Conservation (phyloP, 2,888 invertebrate species). For the Nymphalis urticae region DNA sequence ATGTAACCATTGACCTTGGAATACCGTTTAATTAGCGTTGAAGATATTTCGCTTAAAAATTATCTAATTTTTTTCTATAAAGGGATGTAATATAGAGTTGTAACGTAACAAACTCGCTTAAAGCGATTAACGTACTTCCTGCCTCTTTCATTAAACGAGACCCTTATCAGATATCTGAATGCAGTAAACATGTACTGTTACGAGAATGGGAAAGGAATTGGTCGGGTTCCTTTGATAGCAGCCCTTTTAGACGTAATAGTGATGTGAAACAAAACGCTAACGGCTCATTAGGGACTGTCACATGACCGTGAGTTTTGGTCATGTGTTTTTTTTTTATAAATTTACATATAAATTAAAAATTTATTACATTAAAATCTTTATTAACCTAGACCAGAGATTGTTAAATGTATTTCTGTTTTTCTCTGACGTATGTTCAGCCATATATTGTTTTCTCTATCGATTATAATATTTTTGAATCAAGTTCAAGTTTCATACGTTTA, state of each 20-base stretch:
- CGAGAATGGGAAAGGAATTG: constrained; percentile 51
- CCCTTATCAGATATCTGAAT: constrained; percentile 60
- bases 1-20: too few species aligned
- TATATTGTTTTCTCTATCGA: too few species aligned
- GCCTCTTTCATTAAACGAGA: constrained; percentile 27
- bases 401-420: too few species aligned
- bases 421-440: too few species aligned
- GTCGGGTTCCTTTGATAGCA: constrained; percentile 57
- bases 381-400: too few species aligned
- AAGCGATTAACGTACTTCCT: constrained; percentile 16
- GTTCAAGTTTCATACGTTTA: too few species aligned
- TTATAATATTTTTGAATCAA: too few species aligned
- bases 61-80: too few species aligned
- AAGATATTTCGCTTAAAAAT: too few species aligned
- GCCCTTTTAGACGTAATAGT: constrained; percentile 60
- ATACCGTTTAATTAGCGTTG: too few species aligned
- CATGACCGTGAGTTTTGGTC: constrained; percentile 48
- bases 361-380: too few species aligned
- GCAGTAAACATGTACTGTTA: constrained; percentile 57
- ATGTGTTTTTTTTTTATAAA: background rate
- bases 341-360: too few species aligned
- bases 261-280: constrained; percentile 69
- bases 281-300: constrained; percentile 62
- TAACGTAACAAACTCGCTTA: constrained; percentile 9
- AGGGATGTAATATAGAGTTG: background rate